phyloP scores from a whole-genome alignment of 2,797 vertebrate genomes.

The Arremon aurantiirostris region DNA sequence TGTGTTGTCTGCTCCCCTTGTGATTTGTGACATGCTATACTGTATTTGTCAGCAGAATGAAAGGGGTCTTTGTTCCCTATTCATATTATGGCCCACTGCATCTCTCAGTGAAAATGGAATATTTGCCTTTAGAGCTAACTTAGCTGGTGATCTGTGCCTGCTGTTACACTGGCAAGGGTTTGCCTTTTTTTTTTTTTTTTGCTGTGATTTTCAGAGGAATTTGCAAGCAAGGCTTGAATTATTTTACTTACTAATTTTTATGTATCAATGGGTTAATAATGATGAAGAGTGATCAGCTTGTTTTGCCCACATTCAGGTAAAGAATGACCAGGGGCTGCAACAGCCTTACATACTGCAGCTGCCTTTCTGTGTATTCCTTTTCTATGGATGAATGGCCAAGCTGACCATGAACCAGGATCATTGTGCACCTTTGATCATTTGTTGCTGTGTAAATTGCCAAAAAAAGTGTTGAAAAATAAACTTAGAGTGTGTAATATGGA shows the following conservation, averaged over 20 bases:
- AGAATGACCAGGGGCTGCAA: not conserved
- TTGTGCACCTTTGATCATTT: not conserved
- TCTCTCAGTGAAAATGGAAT: constrained; percentile 7
- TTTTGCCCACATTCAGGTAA: not conserved
- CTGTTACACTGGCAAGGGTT: not conserved
- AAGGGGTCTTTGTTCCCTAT: constrained; percentile 51
- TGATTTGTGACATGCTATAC: constrained; percentile 49
- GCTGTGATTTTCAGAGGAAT: not conserved
- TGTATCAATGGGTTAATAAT: not conserved
- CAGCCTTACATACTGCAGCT: not conserved
- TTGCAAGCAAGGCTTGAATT: not conserved
- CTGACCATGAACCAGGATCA: not conserved
- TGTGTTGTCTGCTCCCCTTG: constrained; percentile 24
- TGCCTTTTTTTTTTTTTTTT: not conserved
- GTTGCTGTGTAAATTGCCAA: not conserved
- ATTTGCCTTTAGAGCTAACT: constrained; percentile 44
- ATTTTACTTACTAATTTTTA: not conserved
- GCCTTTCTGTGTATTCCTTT: not conserved
- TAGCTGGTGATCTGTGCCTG: not conserved
- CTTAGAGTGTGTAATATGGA: not conserved
- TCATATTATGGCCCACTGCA: not conserved
- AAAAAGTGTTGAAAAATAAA: not conserved
- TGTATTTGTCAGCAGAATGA: constrained; percentile 53
- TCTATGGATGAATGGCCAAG: not conserved
- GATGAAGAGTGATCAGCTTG: not conserved